phyloP scores from a whole-genome alignment of 2,888 invertebrate genomes.

The Leptopilina drosophilae region DNA sequence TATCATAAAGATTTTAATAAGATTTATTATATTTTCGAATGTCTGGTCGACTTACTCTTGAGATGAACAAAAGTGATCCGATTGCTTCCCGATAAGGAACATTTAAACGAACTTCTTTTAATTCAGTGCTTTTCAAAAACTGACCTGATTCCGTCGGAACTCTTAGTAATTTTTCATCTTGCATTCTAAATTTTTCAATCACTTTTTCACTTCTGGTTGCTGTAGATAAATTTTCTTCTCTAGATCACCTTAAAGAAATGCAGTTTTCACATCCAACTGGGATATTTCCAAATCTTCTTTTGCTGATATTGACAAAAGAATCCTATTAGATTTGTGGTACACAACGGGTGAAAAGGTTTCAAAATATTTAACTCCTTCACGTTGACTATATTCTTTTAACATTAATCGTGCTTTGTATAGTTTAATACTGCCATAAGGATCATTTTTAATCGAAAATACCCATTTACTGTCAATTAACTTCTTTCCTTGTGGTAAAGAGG shows the following conservation, averaged over 20 bases:
- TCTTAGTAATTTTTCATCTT: slow-evolving; percentile 35
- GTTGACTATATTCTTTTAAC: slow-evolving; percentile 60
- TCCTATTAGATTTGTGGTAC: slow-evolving; percentile 56
- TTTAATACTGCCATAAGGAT: slow-evolving; percentile 4
- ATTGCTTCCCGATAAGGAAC: slow-evolving; percentile 2
- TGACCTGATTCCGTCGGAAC: slow-evolving; percentile 32
- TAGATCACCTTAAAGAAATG: slow-evolving; percentile 48
- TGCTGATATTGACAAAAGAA: slow-evolving; percentile 55
- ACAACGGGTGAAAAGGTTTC: slow-evolving; percentile 60
- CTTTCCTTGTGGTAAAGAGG: slow-evolving; percentile 49
- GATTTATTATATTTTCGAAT: too few species aligned
- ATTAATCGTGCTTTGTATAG: slow-evolving; percentile 61
- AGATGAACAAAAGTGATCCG: background rate
- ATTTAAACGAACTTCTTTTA: background rate
- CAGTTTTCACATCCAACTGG: slow-evolving; percentile 54
- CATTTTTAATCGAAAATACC: slow-evolving; percentile 45
- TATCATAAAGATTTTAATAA: too few species aligned
- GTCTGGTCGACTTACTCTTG: background rate
- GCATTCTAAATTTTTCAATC: slow-evolving; percentile 41
- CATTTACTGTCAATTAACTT: slow-evolving; percentile 57
- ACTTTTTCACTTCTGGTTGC: slow-evolving; percentile 50
- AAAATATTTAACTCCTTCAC: slow-evolving; percentile 58
- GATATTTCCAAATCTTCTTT: slow-evolving; percentile 47
- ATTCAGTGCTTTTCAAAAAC: background rate
- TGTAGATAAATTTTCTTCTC: slow-evolving; percentile 53